Evolutionary conservation across 2,113 vertebrate genomes (phyloP).

Genomic region (Terrapene triunguis): DNA sequence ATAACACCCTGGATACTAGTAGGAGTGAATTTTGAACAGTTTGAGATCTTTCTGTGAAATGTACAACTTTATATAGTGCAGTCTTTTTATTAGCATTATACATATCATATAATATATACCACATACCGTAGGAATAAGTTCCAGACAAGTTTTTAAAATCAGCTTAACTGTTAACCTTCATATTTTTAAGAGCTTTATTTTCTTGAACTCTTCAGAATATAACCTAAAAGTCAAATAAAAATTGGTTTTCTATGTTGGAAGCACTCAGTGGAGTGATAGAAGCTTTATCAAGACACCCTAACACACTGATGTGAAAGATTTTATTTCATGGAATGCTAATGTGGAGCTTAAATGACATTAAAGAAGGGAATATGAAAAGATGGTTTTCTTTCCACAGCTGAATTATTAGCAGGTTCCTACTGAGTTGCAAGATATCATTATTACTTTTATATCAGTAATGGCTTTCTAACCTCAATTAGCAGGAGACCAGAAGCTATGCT

Average conservation of each 20-base stretch:
- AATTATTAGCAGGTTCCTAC: constrained; percentile 40
- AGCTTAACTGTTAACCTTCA: background rate
- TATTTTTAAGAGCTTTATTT: background rate
- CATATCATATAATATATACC: background rate
- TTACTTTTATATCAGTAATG: constrained; percentile 38
- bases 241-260: background rate
- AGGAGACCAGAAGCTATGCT: background rate
- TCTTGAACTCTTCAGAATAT: background rate
- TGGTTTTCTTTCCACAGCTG: constrained; percentile 27
- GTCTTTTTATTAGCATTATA: background rate
- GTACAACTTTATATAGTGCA: background rate
- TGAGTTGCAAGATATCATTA: constrained; percentile 17
- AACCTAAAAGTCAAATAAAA: constrained; percentile 13
- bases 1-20: background rate
- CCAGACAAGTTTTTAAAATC: background rate
- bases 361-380: constrained; percentile 15
- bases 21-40: background rate
- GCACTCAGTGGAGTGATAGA: background rate
- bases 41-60: background rate
- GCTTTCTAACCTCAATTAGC: constrained; percentile 67
- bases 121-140: background rate
- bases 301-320: background rate
- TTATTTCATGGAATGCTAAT: constrained; percentile 27
- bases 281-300: background rate
- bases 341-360: constrained; percentile 10